Evolutionary conservation across 2,888 invertebrate genomes (phyloP).

Genomic region (Amblyjoppa proteus): DNA sequence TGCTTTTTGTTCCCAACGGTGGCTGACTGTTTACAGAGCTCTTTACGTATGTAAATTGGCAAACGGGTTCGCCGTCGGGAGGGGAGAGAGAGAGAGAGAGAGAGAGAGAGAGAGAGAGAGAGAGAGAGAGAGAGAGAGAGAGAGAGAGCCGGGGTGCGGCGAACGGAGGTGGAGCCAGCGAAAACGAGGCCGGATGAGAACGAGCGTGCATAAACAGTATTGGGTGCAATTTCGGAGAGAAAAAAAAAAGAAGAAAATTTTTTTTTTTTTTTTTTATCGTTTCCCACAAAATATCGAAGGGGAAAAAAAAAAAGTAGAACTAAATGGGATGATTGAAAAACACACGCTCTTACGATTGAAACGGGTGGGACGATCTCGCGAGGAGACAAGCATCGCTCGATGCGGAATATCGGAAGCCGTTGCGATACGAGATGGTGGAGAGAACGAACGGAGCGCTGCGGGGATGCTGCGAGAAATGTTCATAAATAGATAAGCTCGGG

Average conservation of each 20-base stretch:
- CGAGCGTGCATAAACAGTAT: slow-evolving; percentile 33
- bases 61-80: slow-evolving; percentile 37
- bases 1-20: slow-evolving; percentile 45
- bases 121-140: too few species aligned
- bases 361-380: background rate
- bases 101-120: too few species aligned
- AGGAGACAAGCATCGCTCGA: background rate
- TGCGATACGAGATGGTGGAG: background rate
- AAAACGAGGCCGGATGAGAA: slow-evolving; percentile 26
- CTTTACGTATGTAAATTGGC: slow-evolving; percentile 70
- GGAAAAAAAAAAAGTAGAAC: background rate
- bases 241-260: too few species aligned
- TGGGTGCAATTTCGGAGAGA: background rate
- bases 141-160: background rate
- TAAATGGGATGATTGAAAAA: background rate
- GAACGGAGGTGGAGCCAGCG: slow-evolving; percentile 1
- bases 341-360: background rate
- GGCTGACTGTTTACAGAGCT: slow-evolving; percentile 66
- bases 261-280: background rate
- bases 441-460: background rate
- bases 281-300: background rate
- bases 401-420: background rate
- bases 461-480: background rate
- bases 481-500: slow-evolving; percentile 41
- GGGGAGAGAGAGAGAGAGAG: background rate